A percentile compares a stretch with the other conserved stretches of the same genome.
phyloP scores from a whole-genome alignment of 1,140 invertebrate species.

The Scaptomyza montana region DNA sequence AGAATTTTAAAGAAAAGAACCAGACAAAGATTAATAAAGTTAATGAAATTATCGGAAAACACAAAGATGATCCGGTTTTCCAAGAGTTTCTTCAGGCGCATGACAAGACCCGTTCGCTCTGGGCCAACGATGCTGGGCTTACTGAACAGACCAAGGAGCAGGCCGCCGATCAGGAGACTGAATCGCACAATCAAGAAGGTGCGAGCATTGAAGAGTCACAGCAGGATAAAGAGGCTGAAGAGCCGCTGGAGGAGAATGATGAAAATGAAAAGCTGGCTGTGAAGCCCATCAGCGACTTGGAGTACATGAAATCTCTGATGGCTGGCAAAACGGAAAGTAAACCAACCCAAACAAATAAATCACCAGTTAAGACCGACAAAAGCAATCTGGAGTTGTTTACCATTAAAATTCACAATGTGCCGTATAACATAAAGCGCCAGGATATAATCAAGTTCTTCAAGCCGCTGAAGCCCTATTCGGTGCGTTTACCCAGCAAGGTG shows the following conservation, averaged over 20 bases:
- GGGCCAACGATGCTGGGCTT: constrained; percentile 88
- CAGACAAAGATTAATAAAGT: constrained; percentile 82
- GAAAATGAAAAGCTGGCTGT: constrained; percentile 85
- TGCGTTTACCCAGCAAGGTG: constrained; percentile 90
- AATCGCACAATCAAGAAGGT: constrained; percentile 48
- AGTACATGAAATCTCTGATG: constrained; percentile 88
- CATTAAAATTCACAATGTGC: constrained; percentile 82
- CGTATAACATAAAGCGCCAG: constrained; percentile 77
- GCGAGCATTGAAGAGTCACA: constrained; percentile 5
- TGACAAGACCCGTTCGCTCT: constrained; percentile 86
- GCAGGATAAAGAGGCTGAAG: constrained; percentile 57
- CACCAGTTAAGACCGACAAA: constrained; percentile 33
- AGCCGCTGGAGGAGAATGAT: constrained; percentile 65
- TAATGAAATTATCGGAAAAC: constrained; percentile 88
- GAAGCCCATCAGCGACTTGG: constrained; percentile 89
- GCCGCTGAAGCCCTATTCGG: constrained; percentile 90
- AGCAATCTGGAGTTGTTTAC: constrained; percentile 85
- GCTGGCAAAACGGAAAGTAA: constrained; percentile 75
- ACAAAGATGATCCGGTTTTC: constrained; percentile 95
- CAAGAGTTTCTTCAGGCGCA: constrained; percentile 94
- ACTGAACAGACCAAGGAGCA: constrained; percentile 47
- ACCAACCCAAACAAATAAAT: constrained; percentile 43
- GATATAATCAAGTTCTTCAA: constrained; percentile 89
- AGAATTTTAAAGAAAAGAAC: constrained; percentile 70
- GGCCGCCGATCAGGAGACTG: not conserved